Evolutionary conservation across 2,888 invertebrate species (phyloP).

Genomic region (Amphipoea lucens): DNA sequence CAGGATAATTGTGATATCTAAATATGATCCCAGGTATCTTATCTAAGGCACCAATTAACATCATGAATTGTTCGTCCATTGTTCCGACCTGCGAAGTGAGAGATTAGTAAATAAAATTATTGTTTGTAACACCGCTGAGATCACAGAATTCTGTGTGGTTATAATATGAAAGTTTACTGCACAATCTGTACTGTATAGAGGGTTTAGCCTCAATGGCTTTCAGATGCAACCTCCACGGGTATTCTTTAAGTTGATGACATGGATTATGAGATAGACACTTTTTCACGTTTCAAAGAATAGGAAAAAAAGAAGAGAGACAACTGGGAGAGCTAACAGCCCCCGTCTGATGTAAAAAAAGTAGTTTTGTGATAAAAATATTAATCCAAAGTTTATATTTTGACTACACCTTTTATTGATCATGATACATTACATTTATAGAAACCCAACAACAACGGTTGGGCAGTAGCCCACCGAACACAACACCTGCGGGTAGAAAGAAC

Average conservation of each 20-base stretch:
- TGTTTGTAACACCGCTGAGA: background rate
- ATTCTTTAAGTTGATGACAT: background rate
- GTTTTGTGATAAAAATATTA: background rate
- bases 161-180: background rate
- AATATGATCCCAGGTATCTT: constrained; percentile 93
- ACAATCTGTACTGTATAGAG: background rate
- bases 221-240: background rate
- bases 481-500: background rate
- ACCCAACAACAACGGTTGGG: background rate
- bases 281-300: background rate
- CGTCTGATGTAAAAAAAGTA: background rate
- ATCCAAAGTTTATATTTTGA: background rate
- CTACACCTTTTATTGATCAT: background rate
- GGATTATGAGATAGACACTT: background rate
- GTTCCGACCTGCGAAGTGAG: constrained; percentile 82
- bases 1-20: constrained; percentile 94
- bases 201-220: background rate
- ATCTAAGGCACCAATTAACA: constrained; percentile 91
- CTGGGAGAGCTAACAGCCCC: background rate
- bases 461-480: background rate
- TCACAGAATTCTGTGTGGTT: background rate
- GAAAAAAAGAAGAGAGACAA: background rate
- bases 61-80: constrained; percentile 87
- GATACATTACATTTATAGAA: background rate
- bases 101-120: background rate